Base-by-base conservation (phyloP, 2,888 invertebrate species). In the Scotopteryx bipunctaria region DNA sequence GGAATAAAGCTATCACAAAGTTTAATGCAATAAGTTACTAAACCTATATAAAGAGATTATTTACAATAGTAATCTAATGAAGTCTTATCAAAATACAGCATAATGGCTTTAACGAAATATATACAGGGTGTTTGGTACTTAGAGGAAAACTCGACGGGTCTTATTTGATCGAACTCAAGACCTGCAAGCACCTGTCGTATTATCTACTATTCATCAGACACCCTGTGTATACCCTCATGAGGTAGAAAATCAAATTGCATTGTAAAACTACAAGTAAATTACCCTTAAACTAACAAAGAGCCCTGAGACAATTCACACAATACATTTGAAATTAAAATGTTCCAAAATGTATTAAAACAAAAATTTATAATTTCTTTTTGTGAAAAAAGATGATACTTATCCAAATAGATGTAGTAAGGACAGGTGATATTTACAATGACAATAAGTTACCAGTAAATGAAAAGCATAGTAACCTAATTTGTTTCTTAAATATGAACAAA, bases 21-120 rank as follows among this genome's bases (percentile, higher is more conserved):
- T 82, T 85, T 84, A 87, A 75, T 77, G 71, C 66, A 86, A 87
- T 87, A 86, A 88, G 72, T 88, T 83, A 86, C 72, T 83, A 80
- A 66, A 55, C 57, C 72, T 75, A 56, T 54, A 66, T 64, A 15
- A 6, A 59, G 11, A 59, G 51, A 64, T 61, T 81, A 78, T 79
- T 61, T 80, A 81, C 80, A 81, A 56, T 59, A 65, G 59, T 55
- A 38, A 14, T 37, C 41, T 61, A 59, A 53, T 21, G 45, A 49
- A 60, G 44, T 55, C 55, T 41, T 60, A 64, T 51, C 38, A 63
- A 41, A 37, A 66, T 64, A 67, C 59, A 66, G 62, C 64, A 32
- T 16, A 9, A 69, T 62, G 59, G 57, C 58, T 59, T 65, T 50
- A 72, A 69, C 60, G 46, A 73, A 74, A 71, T 72, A 70, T 70